A percentile compares a stretch with the other conserved stretches of the same genome.
phyloP scores from a whole-genome alignment of 1,140 invertebrate species.

The Belonocnema kinseyi region DNA sequence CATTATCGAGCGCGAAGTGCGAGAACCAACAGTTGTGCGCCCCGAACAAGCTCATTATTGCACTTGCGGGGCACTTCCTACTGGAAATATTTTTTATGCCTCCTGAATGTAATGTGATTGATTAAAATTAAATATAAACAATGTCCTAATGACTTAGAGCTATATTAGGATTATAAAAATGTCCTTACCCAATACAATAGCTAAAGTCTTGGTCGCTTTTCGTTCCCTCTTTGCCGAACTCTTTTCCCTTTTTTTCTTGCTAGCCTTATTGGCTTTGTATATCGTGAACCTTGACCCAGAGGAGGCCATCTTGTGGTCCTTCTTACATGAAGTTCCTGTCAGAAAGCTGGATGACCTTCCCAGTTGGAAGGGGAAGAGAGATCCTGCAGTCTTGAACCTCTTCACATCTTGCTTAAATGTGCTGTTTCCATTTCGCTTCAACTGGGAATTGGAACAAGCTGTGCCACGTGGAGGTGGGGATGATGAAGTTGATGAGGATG shows the following conservation, averaged over 20 bases:
- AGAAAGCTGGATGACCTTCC: constrained; percentile 64
- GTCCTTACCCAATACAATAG: constrained; percentile 94
- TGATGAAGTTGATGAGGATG: constrained; percentile 69
- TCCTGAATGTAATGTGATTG: too few relatives aligned
- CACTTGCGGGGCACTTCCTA: too few relatives aligned
- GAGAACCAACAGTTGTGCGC: too few relatives aligned
- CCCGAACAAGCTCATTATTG: too few relatives aligned
- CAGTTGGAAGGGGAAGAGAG: constrained; percentile 68
- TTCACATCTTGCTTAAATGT: constrained; percentile 68
- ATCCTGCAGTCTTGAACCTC: constrained; percentile 66
- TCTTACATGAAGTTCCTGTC: constrained; percentile 74
- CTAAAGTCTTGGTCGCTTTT: constrained; percentile 99
- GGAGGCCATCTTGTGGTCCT: constrained; percentile 81
- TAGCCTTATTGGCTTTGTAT: constrained; percentile 95
- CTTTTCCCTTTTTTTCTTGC: constrained; percentile 94
- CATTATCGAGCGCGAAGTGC: too few relatives aligned
- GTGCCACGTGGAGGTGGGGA: constrained; percentile 62
- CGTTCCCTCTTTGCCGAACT: constrained; percentile 96
- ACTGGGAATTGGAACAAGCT: constrained; percentile 48
- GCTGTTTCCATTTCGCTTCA: constrained; percentile 67
- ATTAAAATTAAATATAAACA: too few relatives aligned
- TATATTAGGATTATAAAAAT: constrained; percentile 31
- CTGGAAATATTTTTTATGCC: too few relatives aligned
- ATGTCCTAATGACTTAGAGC: not conserved
- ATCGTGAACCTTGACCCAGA: constrained; percentile 89